Evolutionary conservation across 1,140 invertebrate species (phyloP).

Genomic region (Rhysida immarginata): DNA sequence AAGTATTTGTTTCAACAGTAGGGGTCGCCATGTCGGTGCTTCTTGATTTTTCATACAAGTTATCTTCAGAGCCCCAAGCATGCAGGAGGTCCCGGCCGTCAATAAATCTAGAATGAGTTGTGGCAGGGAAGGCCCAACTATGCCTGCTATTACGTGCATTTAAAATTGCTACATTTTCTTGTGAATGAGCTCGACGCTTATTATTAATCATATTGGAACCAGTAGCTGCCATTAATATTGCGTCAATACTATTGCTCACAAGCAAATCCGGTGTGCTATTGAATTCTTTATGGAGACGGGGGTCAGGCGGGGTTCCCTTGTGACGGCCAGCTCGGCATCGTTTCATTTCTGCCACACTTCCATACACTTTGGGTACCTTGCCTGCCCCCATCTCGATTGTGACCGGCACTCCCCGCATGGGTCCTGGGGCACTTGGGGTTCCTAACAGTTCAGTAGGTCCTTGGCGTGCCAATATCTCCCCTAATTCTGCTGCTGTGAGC

Average conservation of each 20-base stretch:
- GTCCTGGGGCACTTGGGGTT: conserved; percentile 32
- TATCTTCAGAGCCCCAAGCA: conserved; percentile 10
- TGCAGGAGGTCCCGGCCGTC: conserved; percentile 8
- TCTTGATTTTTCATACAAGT: conserved; percentile 3
- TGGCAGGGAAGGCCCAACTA: conserved; percentile 9
- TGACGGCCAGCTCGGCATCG: conserved; percentile 48
- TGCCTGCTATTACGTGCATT: conserved; percentile 5
- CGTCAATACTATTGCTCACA: conserved; percentile 7
- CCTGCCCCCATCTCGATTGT: conserved; percentile 33
- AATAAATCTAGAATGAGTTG: conserved; percentile 9
- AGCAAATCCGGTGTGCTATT: conserved; percentile 69
- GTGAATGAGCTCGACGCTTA: conserved; percentile 26
- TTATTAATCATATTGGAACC: conserved; percentile 24
- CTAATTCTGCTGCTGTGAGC: conserved; percentile 73
- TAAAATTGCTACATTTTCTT: conserved; percentile 25
- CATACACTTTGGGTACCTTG: conserved; percentile 60
- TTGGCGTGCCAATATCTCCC: conserved; percentile 75
- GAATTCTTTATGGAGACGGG: conserved; percentile 56
- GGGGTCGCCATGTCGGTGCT: not conserved
- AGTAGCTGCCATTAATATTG: conserved; percentile 5
- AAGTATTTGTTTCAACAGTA: not conserved
- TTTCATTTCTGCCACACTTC: conserved; percentile 91
- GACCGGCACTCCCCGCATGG: conserved; percentile 13
- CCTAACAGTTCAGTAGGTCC: conserved; percentile 25
- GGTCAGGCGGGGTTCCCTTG: not conserved